These are phyloP conservation scores for Coccyzus lansbergi DNA, from an alignment of 2,797 vertebrate genomes.

Conservation along the genomic window DNA sequence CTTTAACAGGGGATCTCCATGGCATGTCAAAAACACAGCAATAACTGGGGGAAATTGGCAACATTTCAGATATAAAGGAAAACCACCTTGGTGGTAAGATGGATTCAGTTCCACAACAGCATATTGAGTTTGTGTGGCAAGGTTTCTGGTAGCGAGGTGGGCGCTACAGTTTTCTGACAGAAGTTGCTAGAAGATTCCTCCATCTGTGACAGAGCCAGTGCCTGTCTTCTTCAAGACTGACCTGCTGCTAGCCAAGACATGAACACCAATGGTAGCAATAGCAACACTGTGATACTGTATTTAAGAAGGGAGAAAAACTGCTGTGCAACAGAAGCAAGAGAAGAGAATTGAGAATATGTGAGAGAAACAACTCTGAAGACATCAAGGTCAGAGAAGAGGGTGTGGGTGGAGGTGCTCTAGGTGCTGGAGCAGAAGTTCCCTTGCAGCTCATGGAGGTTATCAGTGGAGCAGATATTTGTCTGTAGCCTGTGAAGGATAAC, in stretches of 20 bases:
- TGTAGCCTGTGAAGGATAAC: neutral
- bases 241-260: rapidly evolving
- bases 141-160: rapidly evolving
- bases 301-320: neutral
- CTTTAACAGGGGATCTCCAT: neutral
- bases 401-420: neutral
- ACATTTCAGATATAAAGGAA: neutral
- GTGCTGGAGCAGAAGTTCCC: rapidly evolving
- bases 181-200: neutral
- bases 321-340: neutral
- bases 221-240: rapidly evolving
- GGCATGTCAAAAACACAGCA: neutral
- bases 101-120: neutral
- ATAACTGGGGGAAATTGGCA: neutral
- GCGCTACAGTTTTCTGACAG: neutral
- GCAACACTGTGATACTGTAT: neutral
- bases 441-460: too few relatives aligned
- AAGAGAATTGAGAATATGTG: neutral
- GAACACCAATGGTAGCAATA: rapidly evolving
- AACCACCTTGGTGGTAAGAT: neutral
- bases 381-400: neutral
- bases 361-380: neutral
- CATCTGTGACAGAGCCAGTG: rapidly evolving
- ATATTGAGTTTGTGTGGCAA: rapidly evolving
- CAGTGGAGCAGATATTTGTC: too few relatives aligned